Conservation (phyloP, 2,797 vertebrate species). For the Pyrocephalus nanus region DNA sequence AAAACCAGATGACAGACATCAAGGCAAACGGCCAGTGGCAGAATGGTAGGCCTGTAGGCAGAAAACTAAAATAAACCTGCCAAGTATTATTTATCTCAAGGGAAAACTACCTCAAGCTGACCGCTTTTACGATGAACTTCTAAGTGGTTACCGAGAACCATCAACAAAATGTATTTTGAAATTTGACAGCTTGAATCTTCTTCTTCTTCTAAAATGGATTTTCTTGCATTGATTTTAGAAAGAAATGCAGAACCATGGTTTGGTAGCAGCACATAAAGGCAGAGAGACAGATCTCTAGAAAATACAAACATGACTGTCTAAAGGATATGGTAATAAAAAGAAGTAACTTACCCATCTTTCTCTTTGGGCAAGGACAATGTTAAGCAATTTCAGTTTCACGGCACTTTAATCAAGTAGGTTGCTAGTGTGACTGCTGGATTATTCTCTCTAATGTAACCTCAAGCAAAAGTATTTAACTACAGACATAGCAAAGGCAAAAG, state of each 20-base stretch:
- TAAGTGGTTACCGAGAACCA: constrained; percentile 5
- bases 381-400: background rate
- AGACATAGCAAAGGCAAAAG: background rate
- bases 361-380: background rate
- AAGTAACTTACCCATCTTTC: background rate
- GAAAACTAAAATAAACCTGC: constrained; percentile 46
- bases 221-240: background rate
- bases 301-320: background rate
- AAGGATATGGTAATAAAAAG: background rate
- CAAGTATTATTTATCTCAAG: constrained; percentile 5
- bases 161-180: background rate
- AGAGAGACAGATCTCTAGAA: background rate
- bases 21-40: constrained; percentile 20
- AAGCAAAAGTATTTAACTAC: background rate
- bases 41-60: constrained; percentile 7
- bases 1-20: constrained; percentile 65
- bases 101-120: constrained; percentile 21
- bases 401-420: background rate
- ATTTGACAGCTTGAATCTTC: background rate
- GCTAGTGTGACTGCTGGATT: background rate
- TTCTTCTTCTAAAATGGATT: background rate
- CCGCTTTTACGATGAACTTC: background rate
- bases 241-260: background rate
- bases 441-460: background rate
- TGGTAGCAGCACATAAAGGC: background rate